Conservation (phyloP, 2,797 vertebrate genomes). For the Hipposideros larvatus region DNA sequence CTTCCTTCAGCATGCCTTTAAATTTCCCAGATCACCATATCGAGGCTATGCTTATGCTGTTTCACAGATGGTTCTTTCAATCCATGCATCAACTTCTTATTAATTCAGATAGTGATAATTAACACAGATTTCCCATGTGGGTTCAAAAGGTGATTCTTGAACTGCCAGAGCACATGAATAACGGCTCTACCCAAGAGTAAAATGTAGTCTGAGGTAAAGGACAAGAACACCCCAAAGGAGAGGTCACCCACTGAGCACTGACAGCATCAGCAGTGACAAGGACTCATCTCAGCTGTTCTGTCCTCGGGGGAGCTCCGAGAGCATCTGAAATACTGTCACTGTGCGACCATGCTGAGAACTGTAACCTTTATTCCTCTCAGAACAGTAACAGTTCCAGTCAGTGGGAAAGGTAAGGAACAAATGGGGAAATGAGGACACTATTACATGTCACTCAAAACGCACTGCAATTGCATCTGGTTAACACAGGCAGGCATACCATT, state of each 20-base stretch:
- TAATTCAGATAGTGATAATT: conserved; percentile 72
- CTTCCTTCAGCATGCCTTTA: conserved; percentile 91
- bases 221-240: conserved; percentile 32
- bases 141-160: conserved; percentile 77
- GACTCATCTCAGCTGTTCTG: conserved; percentile 78
- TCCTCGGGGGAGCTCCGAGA: conserved; percentile 85
- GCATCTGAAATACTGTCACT: conserved; percentile 85
- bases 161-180: not conserved
- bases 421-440: not conserved
- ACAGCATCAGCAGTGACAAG: conserved; percentile 67
- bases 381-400: conserved; percentile 74
- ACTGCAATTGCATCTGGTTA: not conserved
- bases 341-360: conserved; percentile 80
- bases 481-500: not conserved
- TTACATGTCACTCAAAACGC: not conserved
- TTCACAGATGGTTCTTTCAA: conserved; percentile 78
- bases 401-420: conserved; percentile 64
- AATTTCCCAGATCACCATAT: conserved; percentile 84
- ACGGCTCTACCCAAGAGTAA: not conserved
- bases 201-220: not conserved
- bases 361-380: conserved; percentile 81
- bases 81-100: conserved; percentile 79
- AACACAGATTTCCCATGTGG: conserved; percentile 80
- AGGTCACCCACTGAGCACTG: conserved; percentile 24
- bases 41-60: conserved; percentile 69